phyloP scores from a whole-genome alignment of 2,113 vertebrate species.

The Microcebus murinus region DNA sequence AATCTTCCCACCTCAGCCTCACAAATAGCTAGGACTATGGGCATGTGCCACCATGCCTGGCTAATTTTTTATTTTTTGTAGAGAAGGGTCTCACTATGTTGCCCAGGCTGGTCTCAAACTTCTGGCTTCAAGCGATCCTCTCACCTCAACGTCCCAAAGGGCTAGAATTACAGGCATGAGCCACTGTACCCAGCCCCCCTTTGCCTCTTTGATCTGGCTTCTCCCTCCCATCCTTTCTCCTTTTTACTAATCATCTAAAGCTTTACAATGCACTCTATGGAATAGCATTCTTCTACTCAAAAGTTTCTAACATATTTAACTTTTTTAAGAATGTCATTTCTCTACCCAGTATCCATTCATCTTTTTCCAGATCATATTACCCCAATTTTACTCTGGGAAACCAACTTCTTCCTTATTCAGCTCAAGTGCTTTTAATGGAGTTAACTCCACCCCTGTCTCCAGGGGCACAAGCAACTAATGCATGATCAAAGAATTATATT shows the following conservation, averaged over 20 bases:
- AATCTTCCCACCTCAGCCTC: no score
- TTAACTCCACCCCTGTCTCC: background rate
- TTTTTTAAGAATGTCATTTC: background rate
- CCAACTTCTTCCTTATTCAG: slow-evolving; percentile 19
- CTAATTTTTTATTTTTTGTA: no score
- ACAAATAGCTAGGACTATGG: no score
- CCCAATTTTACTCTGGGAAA: slow-evolving; percentile 22
- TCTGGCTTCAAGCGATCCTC: no score
- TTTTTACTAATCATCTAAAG: background rate
- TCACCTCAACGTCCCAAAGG: no score
- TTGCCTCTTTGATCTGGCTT: background rate
- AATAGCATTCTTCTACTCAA: slow-evolving; percentile 22
- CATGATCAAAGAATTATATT: background rate
- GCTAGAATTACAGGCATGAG: no score
- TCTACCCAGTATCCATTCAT: background rate
- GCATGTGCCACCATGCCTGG: no score
- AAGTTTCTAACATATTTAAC: slow-evolving; percentile 4
- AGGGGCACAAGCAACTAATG: background rate
- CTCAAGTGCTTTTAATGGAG: background rate
- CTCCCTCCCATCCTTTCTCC: background rate
- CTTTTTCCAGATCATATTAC: slow-evolving; percentile 19
- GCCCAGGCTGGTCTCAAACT: no score
- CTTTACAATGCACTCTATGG: background rate
- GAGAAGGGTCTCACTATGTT: no score
- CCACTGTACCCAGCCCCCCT: background rate